Evolutionary conservation across 1,140 invertebrate genomes (phyloP), one percentile per base, ranked within the genome.

Genomic region (Thrips palmi): DNA sequence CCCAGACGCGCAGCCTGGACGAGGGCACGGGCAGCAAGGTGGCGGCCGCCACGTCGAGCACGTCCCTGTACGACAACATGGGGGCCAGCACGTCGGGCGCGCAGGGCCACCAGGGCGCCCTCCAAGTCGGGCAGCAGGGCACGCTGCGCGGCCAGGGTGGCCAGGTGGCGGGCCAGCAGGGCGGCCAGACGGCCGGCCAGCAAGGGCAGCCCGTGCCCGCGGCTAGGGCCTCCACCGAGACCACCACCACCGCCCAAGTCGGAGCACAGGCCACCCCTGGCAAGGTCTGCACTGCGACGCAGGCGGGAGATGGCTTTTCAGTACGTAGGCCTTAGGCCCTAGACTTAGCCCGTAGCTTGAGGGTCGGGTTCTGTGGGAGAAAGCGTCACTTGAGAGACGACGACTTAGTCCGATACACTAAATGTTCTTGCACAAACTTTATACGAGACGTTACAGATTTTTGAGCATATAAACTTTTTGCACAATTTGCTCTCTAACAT

Each of bases 41-140:
- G 38, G 73, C 76, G 20, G 72, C 77, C 17, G 79, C 80, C 14
- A 81, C 82, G 14, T 86, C 83, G 43, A 84, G 76, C 47, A 81
- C 79, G 8, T 86, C 83, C 21, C 68, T 88, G n/a, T 87, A 88
- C 54, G 84, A 91, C 59, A 85, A 87, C 56, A 80, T 86, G 36
- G 63, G 68, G 47, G 63, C 62, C 27, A n/a, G n/a, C n/a, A n/a
- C n/a, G 63, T 67, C 39, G 62, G 12, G 31, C 34, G 59, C 33
- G 49, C 59, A 35, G 68, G 34, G 63, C 64, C 11, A 60, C 62
- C 33, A 59, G 57, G 42, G 51, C 64, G 14, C 19, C 11, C 8
- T 11, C 11, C 11, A 2, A 18, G 30, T 11, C 30, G 19, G 29
- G 33, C 21, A 27, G 29, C 28, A 22, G 20, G 20, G 21, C 8